These are phyloP conservation scores for Arrhamphus sclerolepis DNA, from an alignment of 2,797 vertebrate species.

Conservation along the genomic window DNA sequence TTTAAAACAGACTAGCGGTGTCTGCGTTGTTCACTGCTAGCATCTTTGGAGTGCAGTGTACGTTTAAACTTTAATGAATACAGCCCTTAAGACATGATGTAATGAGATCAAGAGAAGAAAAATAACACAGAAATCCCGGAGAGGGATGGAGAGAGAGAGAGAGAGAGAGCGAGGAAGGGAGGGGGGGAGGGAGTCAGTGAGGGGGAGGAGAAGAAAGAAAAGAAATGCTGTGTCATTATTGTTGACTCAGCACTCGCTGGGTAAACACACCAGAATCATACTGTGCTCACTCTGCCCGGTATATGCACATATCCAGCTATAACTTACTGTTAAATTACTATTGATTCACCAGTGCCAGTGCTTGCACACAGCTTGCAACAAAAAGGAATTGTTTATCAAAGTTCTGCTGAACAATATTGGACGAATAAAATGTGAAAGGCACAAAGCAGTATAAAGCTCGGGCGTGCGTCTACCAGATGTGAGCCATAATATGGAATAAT, in stretches of 20 bases:
- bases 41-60: constrained; percentile 70
- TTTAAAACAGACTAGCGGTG: constrained; percentile 36
- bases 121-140: constrained; percentile 52
- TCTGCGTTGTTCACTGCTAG: constrained; percentile 71
- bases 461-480: constrained; percentile 34
- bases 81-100: constrained; percentile 79
- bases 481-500: constrained; percentile 40
- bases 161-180: no score
- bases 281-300: constrained; percentile 46
- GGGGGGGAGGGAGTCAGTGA: constrained; percentile 26
- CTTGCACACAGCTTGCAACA: constrained; percentile 45
- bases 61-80: constrained; percentile 82
- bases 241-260: constrained; percentile 62
- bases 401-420: constrained; percentile 36
- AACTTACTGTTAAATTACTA: constrained; percentile 63
- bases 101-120: constrained; percentile 74
- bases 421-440: constrained; percentile 24
- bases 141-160: constrained; percentile 13
- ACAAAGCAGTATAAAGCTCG: constrained; percentile 13
- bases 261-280: constrained; percentile 62
- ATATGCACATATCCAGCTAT: constrained; percentile 52
- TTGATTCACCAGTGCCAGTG: constrained; percentile 45
- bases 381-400: constrained; percentile 55
- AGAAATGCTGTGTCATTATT: constrained; percentile 71
- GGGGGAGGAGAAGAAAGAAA: constrained; percentile 46